Percentiles rank a stretch among this genome's conserved stretches.
These are phyloP conservation scores for Microplitis deprimator DNA, from an alignment of 2,888 invertebrate genomes.

Conservation along the genomic window DNA sequence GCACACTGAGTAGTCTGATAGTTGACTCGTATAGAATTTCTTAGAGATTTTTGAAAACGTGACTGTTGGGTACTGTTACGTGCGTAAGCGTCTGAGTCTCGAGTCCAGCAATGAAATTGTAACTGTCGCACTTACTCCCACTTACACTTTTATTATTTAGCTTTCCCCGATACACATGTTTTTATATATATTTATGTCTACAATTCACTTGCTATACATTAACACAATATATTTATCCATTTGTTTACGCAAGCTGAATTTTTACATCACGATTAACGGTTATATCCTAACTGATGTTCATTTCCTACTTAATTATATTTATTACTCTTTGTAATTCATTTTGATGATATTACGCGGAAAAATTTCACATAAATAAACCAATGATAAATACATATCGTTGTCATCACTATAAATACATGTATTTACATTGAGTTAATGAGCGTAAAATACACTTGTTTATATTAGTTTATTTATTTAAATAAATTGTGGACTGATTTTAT, in stretches of 20 bases:
- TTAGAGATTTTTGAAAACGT: background rate
- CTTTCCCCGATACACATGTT: background rate
- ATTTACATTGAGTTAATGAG: background rate
- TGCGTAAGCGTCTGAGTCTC: too few species aligned
- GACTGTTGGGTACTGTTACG: too few species aligned
- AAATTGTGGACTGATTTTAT: background rate
- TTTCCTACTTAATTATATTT: background rate
- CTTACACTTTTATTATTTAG: background rate
- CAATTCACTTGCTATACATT: background rate
- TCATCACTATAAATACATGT: background rate
- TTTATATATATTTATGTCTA: background rate
- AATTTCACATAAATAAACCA: background rate
- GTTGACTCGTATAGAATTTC: too few species aligned
- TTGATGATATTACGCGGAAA: too few species aligned
- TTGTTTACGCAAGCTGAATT: conserved; percentile 23
- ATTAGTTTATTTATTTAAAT: background rate
- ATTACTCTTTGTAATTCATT: background rate
- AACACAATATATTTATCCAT: background rate
- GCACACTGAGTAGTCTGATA: too few species aligned
- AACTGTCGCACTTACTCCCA: background rate
- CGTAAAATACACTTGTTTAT: background rate
- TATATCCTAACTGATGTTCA: background rate
- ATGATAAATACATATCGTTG: background rate
- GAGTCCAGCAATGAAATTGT: background rate
- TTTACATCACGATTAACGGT: background rate